Percentiles rank a stretch among this genome's conserved stretches.
Evolutionary conservation across 1,140 invertebrate genomes (phyloP).

Genomic region (Cotesia chilonis): DNA sequence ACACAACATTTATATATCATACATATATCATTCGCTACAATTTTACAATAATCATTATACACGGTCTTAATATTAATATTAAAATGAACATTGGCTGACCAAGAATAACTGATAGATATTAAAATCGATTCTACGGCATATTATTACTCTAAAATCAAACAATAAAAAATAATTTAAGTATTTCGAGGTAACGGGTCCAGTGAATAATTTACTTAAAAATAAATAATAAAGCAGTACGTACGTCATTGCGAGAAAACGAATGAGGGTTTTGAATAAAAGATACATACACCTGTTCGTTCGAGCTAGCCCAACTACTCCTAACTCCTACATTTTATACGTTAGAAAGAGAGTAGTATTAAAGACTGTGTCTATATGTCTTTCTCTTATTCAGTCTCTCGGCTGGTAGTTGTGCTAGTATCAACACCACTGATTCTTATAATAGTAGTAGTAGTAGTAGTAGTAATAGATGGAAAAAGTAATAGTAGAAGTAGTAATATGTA

Average conservation of each 20-base stretch:
- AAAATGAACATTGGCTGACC: not conserved
- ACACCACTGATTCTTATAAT: too few relatives aligned
- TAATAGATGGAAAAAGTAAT: too few relatives aligned
- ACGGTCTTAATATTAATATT: too few relatives aligned
- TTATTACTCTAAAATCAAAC: not conserved
- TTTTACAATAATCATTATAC: too few relatives aligned
- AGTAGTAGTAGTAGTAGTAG: too few relatives aligned
- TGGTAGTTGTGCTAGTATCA: not conserved
- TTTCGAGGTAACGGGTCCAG: not conserved
- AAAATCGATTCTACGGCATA: not conserved
- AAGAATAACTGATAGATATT: not conserved
- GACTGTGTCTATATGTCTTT: slow-evolving; percentile 3
- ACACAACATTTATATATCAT: too few relatives aligned
- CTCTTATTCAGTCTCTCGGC: slow-evolving; percentile 3
- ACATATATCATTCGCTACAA: too few relatives aligned
- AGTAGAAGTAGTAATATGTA: too few relatives aligned
- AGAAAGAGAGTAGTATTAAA: slow-evolving; percentile 9
- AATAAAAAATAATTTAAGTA: not conserved
- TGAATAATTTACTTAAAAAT: slow-evolving; percentile 22
- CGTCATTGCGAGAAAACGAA: slow-evolving; percentile 4
- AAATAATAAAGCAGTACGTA: slow-evolving; percentile 18
- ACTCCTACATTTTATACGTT: not conserved
- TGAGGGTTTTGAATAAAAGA: slow-evolving; percentile 2
- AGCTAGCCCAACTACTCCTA: not conserved
- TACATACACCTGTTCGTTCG: not conserved